Evolutionary conservation across 2,888 invertebrate genomes (phyloP).

Genomic region (Aleiodes leptofemur): DNA sequence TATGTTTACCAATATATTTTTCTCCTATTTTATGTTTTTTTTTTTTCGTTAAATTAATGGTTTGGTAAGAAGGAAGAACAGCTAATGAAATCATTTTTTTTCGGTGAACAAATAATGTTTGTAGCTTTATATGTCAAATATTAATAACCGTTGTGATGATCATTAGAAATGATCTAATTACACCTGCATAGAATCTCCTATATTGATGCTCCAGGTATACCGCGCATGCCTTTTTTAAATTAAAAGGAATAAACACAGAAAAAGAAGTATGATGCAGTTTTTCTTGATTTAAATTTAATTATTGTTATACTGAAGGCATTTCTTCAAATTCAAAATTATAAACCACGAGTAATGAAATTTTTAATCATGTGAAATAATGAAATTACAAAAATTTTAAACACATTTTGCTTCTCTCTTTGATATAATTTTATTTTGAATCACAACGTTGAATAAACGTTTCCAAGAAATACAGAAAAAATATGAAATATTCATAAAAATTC

Average conservation of each 20-base stretch:
- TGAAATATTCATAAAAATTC: no score
- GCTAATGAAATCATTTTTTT: constrained; percentile 53
- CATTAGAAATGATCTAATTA: constrained; percentile 3
- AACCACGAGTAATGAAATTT: no score
- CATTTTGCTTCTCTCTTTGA: no score
- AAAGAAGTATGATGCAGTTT: neutral
- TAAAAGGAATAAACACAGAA: constrained; percentile 18
- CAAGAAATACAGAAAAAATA: neutral
- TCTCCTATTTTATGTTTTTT: constrained; percentile 19
- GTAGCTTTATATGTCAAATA: constrained; percentile 2
- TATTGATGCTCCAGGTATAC: constrained; percentile 39
- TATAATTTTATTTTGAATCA: constrained; percentile 11
- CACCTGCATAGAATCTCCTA: constrained; percentile 27
- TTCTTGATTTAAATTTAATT: no score
- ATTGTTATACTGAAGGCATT: neutral
- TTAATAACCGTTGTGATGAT: constrained; percentile 15
- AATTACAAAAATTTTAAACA: no score
- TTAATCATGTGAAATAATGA: no score
- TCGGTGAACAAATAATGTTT: constrained; percentile 42
- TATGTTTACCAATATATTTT: constrained; percentile 16
- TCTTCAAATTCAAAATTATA: neutral
- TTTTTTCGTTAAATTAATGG: neutral
- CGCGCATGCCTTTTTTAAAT: constrained; percentile 41
- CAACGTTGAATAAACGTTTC: neutral
- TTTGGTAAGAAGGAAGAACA: constrained; percentile 43